These are phyloP conservation scores for Physella acuta DNA, from an alignment of 1,140 invertebrate species.

Conservation along the genomic window DNA sequence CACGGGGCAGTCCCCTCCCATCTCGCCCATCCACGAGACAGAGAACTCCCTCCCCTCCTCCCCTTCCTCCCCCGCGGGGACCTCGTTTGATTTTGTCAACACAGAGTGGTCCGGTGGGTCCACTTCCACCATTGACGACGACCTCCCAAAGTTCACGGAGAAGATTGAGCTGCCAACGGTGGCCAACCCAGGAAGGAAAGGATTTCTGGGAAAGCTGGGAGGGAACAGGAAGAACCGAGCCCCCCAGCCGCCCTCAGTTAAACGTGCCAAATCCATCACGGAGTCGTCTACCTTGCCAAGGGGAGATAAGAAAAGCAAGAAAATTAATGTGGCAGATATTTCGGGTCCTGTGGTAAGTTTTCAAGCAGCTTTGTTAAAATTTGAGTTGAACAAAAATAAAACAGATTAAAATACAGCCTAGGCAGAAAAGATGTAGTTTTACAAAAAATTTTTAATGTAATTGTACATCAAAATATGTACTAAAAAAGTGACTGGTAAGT, in stretches of 20 bases:
- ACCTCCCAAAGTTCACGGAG: constrained; percentile 30
- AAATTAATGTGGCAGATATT: constrained; percentile 50
- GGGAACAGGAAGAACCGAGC: constrained; percentile 43
- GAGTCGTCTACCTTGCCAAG: constrained; percentile 36
- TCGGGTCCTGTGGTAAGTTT: constrained; percentile 55
- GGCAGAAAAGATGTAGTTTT: too few species aligned
- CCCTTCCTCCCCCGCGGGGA: constrained; percentile 10
- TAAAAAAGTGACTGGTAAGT: too few species aligned
- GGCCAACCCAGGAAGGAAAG: constrained; percentile 37
- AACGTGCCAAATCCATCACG: constrained; percentile 49
- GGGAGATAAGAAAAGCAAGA: constrained; percentile 40
- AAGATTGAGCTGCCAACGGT: constrained; percentile 49
- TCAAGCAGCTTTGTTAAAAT: too few species aligned
- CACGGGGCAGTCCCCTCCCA: neutral
- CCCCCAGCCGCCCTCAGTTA: constrained; percentile 46
- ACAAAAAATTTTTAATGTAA: too few species aligned
- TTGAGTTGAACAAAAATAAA: too few species aligned
- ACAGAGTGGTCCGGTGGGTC: constrained; percentile 17
- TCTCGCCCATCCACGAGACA: constrained; percentile 34
- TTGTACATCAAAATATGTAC: too few species aligned
- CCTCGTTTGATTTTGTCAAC: constrained; percentile 14
- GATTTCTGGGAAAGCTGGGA: constrained; percentile 47
- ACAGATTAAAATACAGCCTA: too few species aligned
- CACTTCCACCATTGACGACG: constrained; percentile 19
- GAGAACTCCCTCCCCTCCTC: constrained; percentile 26